These are phyloP conservation scores for Astreopora myriophthalma DNA, from an alignment of 64 coral and sea anemone species.

Conservation along the genomic window DNA sequence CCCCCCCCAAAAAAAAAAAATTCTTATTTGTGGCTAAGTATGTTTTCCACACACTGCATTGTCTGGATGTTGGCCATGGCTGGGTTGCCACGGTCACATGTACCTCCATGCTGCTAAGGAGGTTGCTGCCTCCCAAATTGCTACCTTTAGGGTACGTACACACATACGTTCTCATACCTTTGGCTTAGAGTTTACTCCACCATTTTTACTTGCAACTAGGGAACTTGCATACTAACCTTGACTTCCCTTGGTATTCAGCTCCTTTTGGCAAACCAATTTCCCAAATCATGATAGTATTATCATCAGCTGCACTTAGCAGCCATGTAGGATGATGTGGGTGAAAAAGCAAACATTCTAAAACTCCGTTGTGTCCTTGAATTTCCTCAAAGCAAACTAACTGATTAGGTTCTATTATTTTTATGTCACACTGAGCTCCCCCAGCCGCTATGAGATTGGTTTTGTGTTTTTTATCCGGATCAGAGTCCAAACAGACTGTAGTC, in stretches of 20 bases:
- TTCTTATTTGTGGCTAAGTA: too few relatives aligned
- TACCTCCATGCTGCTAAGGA: too few relatives aligned
- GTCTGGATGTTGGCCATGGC: too few relatives aligned
- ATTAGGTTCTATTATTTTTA: constrained; percentile 97
- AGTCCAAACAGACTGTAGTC: constrained; percentile 85
- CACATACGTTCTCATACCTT: too few relatives aligned
- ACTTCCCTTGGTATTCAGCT: constrained; percentile 67
- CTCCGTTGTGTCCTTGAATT: constrained; percentile 89
- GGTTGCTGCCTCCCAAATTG: too few relatives aligned
- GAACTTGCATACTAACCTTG: constrained; percentile 65
- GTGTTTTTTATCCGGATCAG: constrained; percentile 38
- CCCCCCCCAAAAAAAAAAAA: too few relatives aligned
- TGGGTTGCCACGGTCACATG: too few relatives aligned
- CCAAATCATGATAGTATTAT: constrained; percentile 89
- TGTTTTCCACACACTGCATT: too few relatives aligned
- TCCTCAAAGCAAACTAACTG: constrained; percentile 96
- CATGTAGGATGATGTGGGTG: constrained; percentile 91
- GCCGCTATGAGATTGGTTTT: constrained; percentile 86
- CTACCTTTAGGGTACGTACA: too few relatives aligned
- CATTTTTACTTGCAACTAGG: background rate
- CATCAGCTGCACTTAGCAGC: constrained; percentile 92
- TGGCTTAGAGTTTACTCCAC: too few relatives aligned
- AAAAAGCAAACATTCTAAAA: constrained; percentile 90
- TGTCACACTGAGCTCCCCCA: constrained; percentile 84
- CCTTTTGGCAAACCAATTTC: constrained; percentile 88